phyloP scores from a whole-genome alignment of 2,888 invertebrate species.

The Drosophila barbarae region DNA sequence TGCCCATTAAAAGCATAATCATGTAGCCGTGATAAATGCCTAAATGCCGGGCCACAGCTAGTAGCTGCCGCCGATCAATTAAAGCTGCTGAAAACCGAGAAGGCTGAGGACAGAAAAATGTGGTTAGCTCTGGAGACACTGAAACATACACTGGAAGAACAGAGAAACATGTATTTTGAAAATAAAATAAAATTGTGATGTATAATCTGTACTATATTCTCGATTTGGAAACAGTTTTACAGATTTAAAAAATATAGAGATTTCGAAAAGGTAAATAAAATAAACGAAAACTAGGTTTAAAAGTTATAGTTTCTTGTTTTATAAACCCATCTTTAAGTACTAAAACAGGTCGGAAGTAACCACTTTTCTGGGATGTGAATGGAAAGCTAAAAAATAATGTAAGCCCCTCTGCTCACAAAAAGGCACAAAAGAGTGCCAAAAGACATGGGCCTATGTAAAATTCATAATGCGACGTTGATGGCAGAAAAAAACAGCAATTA shows the following conservation, averaged over 20 bases:
- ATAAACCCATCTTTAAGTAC: neutral
- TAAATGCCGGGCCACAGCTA: constrained; percentile 51
- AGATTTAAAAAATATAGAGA: no score
- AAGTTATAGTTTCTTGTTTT: neutral
- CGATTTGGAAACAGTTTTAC: no score
- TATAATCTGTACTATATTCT: no score
- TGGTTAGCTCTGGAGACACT: neutral
- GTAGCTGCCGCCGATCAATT: constrained; percentile 65
- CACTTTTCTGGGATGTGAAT: neutral
- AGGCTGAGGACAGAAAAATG: neutral
- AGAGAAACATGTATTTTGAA: neutral
- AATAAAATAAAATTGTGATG: neutral
- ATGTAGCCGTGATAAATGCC: constrained; percentile 71
- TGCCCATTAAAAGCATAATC: constrained; percentile 73
- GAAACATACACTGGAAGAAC: neutral
- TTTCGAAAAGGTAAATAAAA: neutral
- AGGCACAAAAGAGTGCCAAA: constrained; percentile 39
- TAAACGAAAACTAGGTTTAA: neutral
- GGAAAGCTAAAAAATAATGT: neutral
- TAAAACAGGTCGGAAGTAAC: neutral
- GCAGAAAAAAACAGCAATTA: constrained; percentile 61
- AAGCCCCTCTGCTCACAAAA: neutral
- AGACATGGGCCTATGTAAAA: constrained; percentile 50
- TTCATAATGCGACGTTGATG: constrained; percentile 60
- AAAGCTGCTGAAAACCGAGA: constrained; percentile 53